Evolutionary conservation across 2,797 vertebrate genomes (phyloP).

Genomic region (Austrolebias charrua): DNA sequence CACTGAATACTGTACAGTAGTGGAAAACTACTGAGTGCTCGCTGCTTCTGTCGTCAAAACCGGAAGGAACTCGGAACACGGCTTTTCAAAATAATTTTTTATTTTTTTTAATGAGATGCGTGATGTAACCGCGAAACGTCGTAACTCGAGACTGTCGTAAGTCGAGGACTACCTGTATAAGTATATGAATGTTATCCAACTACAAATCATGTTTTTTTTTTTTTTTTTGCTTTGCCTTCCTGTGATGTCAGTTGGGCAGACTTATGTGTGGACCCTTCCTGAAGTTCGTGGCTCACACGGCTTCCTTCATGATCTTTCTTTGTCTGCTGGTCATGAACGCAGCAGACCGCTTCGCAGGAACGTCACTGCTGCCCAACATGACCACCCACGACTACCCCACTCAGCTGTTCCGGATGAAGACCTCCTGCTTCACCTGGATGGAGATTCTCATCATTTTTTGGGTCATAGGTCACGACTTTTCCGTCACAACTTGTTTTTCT

Average conservation of each 20-base stretch:
- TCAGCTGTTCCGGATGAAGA: constrained; percentile 96
- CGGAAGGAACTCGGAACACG: too few species aligned
- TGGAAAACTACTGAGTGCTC: too few species aligned
- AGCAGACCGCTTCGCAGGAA: constrained; percentile 93
- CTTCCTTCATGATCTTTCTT: constrained; percentile 94
- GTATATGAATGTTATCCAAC: neutral
- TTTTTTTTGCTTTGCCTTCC: too few species aligned
- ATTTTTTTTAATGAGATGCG: too few species aligned
- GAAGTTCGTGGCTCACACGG: constrained; percentile 96
- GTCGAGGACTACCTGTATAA: too few species aligned
- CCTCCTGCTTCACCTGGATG: constrained; percentile 94
- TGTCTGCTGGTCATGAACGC: constrained; percentile 94
- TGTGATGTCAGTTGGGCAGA: constrained; percentile 84
- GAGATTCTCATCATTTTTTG: constrained; percentile 96
- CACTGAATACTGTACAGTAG: too few species aligned
- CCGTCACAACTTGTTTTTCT: neutral
- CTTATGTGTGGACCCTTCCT: constrained; percentile 93
- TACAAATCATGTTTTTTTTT: neutral
- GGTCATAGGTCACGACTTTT: constrained; percentile 86
- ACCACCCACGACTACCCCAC: constrained; percentile 87
- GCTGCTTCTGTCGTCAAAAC: too few species aligned
- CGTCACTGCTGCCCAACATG: constrained; percentile 91
- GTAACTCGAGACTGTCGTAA: too few species aligned
- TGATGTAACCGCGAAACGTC: too few species aligned
- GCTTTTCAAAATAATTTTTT: too few species aligned